These are phyloP conservation scores for Haliclona indistincta DNA, from an alignment of 37 sponge, comb jelly and placozoan species.

Conservation along the genomic window DNA sequence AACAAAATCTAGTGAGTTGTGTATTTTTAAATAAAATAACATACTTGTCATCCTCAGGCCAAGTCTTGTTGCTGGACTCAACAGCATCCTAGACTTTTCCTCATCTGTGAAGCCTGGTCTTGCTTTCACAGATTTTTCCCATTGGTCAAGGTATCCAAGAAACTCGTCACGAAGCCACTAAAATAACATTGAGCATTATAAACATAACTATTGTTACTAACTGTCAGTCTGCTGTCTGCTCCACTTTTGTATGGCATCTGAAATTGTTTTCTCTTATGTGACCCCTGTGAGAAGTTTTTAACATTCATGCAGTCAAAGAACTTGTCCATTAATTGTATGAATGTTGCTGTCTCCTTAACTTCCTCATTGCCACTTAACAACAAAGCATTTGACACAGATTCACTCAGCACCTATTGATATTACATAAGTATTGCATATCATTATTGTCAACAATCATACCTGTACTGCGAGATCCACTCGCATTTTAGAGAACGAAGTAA, in stretches of 20 bases:
- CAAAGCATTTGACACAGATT: constrained; percentile 14
- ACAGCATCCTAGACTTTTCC: constrained; percentile 20
- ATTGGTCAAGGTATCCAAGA: constrained; percentile 8
- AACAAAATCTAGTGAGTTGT: no score
- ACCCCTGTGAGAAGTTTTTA: no score
- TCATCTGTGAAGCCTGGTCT: neutral
- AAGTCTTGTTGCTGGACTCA: constrained; percentile 20
- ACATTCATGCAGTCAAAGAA: constrained; percentile 23
- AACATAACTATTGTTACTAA: neutral
- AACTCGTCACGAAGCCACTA: constrained; percentile 23
- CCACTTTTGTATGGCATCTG: no score
- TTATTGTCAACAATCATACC: no score
- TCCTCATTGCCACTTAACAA: neutral
- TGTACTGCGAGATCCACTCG: constrained; percentile 29
- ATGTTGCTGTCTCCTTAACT: constrained; percentile 1
- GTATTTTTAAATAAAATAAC: no score
- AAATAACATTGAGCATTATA: neutral
- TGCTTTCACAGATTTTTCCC: constrained; percentile 6
- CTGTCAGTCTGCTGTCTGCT: no score
- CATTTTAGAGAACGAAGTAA: constrained; percentile 45
- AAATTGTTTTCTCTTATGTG: no score
- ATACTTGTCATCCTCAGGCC: constrained; percentile 48
- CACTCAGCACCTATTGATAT: constrained; percentile 26
- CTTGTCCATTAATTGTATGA: constrained; percentile 1
- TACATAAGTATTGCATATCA: neutral